Conservation (phyloP, 2,888 invertebrate species). For the Lasius fuliginosus region DNA sequence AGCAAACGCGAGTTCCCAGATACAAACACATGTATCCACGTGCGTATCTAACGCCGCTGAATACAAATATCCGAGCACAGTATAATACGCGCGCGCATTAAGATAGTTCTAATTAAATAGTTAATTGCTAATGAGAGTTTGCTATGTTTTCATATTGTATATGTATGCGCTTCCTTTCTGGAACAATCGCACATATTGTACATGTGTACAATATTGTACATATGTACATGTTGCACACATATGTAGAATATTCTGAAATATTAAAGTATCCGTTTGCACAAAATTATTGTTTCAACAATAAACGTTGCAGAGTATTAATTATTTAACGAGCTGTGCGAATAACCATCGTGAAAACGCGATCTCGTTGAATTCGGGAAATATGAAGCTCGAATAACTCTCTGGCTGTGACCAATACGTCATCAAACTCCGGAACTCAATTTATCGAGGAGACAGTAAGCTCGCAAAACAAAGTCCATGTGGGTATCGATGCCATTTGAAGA, state of each 20-base stretch:
- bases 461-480: conserved; percentile 70
- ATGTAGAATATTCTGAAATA: conserved; percentile 4
- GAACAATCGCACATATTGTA: background rate
- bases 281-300: conserved; percentile 39
- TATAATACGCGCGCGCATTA: background rate
- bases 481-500: conserved; percentile 67
- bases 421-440: conserved; percentile 69
- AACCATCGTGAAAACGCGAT: conserved; percentile 27
- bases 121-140: conserved; percentile 58
- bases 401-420: conserved; percentile 48
- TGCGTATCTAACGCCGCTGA: conserved; percentile 24
- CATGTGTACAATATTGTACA: background rate
- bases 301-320: conserved; percentile 14
- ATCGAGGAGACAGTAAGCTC: conserved; percentile 68
- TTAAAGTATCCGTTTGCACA: background rate
- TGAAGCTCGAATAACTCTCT: conserved; percentile 34
- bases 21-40: conserved; percentile 52
- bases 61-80: conserved; percentile 39
- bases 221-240: background rate
- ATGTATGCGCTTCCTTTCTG: background rate
- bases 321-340: conserved; percentile 2
- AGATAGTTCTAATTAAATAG: conserved; percentile 62
- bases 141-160: conserved; percentile 36
- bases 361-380: conserved; percentile 39
- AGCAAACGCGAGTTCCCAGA: conserved; percentile 59